A percentile compares a stretch with the other conserved stretches of the same genome.
phyloP scores from a whole-genome alignment of 2,797 vertebrate species.

The Tolypeutes matacus region DNA sequence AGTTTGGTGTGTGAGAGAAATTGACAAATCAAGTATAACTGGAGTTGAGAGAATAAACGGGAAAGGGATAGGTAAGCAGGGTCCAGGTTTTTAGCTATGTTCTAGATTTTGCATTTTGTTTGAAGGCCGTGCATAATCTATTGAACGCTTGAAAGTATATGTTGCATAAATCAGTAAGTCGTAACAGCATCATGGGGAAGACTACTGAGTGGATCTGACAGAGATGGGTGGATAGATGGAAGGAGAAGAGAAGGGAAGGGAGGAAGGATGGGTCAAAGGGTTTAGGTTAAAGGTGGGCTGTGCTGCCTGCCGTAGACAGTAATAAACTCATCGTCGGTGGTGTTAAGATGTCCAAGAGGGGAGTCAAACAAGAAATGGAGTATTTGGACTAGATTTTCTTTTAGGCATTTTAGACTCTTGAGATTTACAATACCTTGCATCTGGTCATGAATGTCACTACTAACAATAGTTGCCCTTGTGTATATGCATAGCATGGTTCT shows the following conservation, averaged over 20 bases:
- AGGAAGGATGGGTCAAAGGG: too few relatives aligned
- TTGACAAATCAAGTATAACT: neutral
- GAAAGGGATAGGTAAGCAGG: neutral
- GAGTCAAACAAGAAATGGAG: neutral
- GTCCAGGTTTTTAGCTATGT: neutral
- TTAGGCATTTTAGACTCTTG: neutral
- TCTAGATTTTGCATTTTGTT: slow-evolving; percentile 29
- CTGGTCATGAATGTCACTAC: slow-evolving; percentile 1
- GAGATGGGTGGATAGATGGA: neutral
- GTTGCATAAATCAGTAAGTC: neutral
- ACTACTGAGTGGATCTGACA: neutral
- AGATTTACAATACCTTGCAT: slow-evolving; percentile 12
- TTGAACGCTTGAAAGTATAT: neutral
- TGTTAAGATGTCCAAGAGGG: neutral
- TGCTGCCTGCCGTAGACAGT: neutral
- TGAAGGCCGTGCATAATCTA: neutral
- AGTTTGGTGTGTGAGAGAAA: neutral
- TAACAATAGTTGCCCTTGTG: neutral
- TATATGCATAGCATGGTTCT: neutral
- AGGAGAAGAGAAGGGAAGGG: neutral
- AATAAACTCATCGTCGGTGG: neutral
- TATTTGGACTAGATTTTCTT: slow-evolving; percentile 3
- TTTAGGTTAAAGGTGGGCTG: neutral
- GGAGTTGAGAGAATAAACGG: neutral
- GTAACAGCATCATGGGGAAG: neutral